Base-by-base conservation (phyloP, 2,888 invertebrate genomes). In the Melinaea menophilus region DNA sequence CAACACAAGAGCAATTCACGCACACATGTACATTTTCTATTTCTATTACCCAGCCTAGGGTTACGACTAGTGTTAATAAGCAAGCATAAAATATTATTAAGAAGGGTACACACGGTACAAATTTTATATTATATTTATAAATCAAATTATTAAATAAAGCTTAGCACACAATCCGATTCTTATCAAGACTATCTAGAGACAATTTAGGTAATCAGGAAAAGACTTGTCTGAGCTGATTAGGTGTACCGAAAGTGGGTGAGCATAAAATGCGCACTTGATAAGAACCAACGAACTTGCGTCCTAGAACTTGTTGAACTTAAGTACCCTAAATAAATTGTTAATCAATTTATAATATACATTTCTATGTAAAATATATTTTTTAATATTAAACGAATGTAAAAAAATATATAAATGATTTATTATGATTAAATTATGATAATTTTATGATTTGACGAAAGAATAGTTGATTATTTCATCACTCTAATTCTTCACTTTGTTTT, bases 261-360 rank as follows among this genome's bases (percentile, higher is more conserved):
- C 68, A 64, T 69, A 65, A 58, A 66, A 66, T 62, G 51, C 78
- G 81, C 77, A 80, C 78, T 78, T 79, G 81, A 80, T 83, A 78
- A 66, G 68, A 80, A 80, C 79, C 85, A 78, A 75, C 73, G 71
- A 76, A 80, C 80, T 87, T 85, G 85, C 82, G 89, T 79, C 89
- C 89, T 88, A 89, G 89, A 89, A 90, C 89, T 79, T 81, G 67
- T 56, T 85, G 86, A 88, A 88, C 88, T 82, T 81, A 70, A 84
- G 81, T 88, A 81, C 79, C 88, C 88, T 84, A 83, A 84, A 85
- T 88, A 82, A 37, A 45, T 33, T 55, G 34, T 55, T 13, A 35
- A 46, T 46, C 4, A 33, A 55, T n/a, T 57, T 54, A 54, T 54
- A 62, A 62, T 54, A 62, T 41, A 41, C 9, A n/a, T 4, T 46